Evolutionary conservation across 1,140 invertebrate genomes (phyloP), one percentile per base, ranked within the genome.

Genomic region (Hycleus cichorii): DNA sequence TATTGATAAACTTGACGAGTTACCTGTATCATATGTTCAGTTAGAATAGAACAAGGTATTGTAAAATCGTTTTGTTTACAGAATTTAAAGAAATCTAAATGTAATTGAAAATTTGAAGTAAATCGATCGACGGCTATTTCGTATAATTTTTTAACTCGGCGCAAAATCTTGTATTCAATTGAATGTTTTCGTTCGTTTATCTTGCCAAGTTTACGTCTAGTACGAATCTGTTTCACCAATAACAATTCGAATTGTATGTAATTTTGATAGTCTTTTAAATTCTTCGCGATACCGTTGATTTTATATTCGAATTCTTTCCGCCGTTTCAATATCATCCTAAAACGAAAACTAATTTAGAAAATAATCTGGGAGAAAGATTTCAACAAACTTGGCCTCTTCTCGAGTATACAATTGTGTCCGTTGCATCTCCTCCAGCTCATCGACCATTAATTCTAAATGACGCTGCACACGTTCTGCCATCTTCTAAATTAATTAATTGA

Each of bases 11-110:
- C 6, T 47, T 47, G 32, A 45, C 45, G 47, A 5, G 12, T 44
- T 61, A 68, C 62, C 59, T 67, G 62, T 5, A 66, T 59, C 65
- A 69, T 68, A 43, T 66, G 63, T 38, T 59, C 47, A 43, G 68
- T 39, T 43, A 49, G 55, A 24, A 61, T 25, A 38, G 60, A 57
- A 24, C 62, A 60, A 43, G 61, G 26, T 38, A 53, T 51, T 18
- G 55, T 49, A 42, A 55, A 62, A 45, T 61, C 59, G 42, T 39
- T 45, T 49, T 63, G 45, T 56, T 62, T 68, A 27, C 65, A 62
- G 59, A 68, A 70, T 11, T 68, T 65, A 38, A 65, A 65, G 52
- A 63, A 67, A 12, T 47, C 51, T 18, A 67, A 45, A 58, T 50
- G 46, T 2, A 70, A 42, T 8, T 60, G 39, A 24, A 58, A 62